Conservation (phyloP, 2,888 invertebrate species). For the Agonopterix heracliana region DNA sequence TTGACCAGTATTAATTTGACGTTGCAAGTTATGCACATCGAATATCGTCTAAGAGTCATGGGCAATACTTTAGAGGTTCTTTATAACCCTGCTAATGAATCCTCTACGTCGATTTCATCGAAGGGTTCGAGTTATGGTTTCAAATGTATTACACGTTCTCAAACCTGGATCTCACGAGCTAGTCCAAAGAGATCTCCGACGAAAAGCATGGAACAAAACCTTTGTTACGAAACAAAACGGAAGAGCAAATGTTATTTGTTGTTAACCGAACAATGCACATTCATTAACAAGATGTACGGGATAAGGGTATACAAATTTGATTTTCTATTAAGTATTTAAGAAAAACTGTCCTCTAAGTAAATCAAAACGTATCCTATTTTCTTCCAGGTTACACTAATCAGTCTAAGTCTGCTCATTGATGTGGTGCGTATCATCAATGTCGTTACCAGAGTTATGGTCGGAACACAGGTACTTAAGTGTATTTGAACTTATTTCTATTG, state of each 20-base stretch:
- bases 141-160: slow-evolving; percentile 34
- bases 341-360: neutral
- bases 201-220: neutral
- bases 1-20: slow-evolving; percentile 46
- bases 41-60: slow-evolving; percentile 40
- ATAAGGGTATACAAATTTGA: slow-evolving; percentile 44
- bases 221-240: slow-evolving; percentile 26
- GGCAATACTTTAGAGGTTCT: slow-evolving; percentile 32
- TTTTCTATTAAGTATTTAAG: neutral
- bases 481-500: too few relatives aligned
- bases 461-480: slow-evolving; percentile 55
- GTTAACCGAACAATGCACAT: slow-evolving; percentile 47
- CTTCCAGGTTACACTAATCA: slow-evolving; percentile 51
- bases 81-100: slow-evolving; percentile 18
- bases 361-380: too few relatives aligned
- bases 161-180: neutral
- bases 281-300: slow-evolving; percentile 54
- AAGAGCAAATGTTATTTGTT: slow-evolving; percentile 48
- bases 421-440: slow-evolving; percentile 50
- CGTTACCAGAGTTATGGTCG: slow-evolving; percentile 37
- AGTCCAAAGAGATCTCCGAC: slow-evolving; percentile 9
- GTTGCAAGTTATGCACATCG: slow-evolving; percentile 43
- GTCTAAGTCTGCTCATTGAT: slow-evolving; percentile 48
- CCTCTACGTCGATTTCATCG: neutral
- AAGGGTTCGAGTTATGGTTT: slow-evolving; percentile 3